phyloP scores from a whole-genome alignment of 2,888 invertebrate genomes.

The Drosophila anceps region DNA sequence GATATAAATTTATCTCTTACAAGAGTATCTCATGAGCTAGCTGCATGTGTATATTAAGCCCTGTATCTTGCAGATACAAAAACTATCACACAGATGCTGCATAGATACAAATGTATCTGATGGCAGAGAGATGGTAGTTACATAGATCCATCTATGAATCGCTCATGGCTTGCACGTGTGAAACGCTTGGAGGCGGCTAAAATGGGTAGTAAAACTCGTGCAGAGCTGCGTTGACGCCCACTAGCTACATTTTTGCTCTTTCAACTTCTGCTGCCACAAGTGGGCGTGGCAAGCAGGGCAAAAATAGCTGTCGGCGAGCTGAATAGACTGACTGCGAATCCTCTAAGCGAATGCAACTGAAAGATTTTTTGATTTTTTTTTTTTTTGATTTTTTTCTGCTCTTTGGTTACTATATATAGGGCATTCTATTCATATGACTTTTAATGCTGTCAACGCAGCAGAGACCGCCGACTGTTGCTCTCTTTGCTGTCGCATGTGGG shows the following conservation, averaged over 20 bases:
- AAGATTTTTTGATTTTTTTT: conserved; percentile 5
- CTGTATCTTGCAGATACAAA: neutral
- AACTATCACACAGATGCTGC: neutral
- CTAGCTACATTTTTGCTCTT: neutral
- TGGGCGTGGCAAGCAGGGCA: conserved; percentile 72
- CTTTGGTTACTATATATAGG: neutral
- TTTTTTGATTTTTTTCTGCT: neutral
- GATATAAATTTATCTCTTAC: no score
- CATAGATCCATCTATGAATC: neutral
- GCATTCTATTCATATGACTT: conserved; percentile 49
- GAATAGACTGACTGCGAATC: conserved; percentile 19
- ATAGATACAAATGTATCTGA: conserved; percentile 5
- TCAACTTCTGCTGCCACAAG: conserved; percentile 27
- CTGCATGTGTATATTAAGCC: neutral
- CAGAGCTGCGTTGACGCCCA: conserved; percentile 53
- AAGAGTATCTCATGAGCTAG: neutral
- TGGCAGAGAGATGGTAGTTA: neutral
- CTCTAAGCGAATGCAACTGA: conserved; percentile 10
- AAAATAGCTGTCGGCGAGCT: conserved; percentile 6
- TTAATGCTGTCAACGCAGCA: conserved; percentile 73
- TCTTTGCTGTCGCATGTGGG: conserved; percentile 64
- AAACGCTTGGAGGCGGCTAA: conserved; percentile 9
- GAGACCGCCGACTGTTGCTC: conserved; percentile 66
- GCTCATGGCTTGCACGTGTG: neutral
- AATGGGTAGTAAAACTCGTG: conserved; percentile 18